Base-by-base conservation (phyloP, 1,140 invertebrate genomes). In the Dreissena rostriformis region DNA sequence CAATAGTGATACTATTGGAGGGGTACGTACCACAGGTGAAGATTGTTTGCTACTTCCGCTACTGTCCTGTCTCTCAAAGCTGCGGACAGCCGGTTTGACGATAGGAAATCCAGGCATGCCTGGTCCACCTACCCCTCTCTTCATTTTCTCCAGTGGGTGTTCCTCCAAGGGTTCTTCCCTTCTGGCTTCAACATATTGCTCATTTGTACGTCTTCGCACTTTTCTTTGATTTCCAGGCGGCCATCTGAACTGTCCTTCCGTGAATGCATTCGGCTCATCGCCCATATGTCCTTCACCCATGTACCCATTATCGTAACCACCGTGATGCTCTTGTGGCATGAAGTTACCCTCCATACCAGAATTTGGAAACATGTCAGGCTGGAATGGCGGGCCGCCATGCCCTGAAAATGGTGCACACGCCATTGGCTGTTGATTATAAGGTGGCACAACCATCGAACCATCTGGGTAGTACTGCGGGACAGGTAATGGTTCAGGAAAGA, bases 261-360 rank as follows among this genome's bases (percentile, higher is more conserved):
- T 39, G 39, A 39, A 39, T 39, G 39, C 39, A 39, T 39, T 39
- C 8, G 39, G 8, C 39, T 39, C 39, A 39, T 39, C 8, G 8
- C 39, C 39, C 39, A 5, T 39, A 39, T 39, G 39, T 49, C 57
- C 75, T 68, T 51, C 67, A 49, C 79, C 70, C 28, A 81, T 81
- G 2, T 72, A 55, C 14, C n/a, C 67, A 61, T 61, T 24, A 61
- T 61, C 57, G 12, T 61, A 24, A n/a, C 57, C 57, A 61, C 22
- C 39, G 7, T 53, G 57, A 61, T 81, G 72, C 55, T 55, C 70
- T 65, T 24, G 49, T 39, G 29, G 72, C 71, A 82, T 75, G 22
- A 67, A 63, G 24, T 82, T 73, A 28, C 63, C 24, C 53, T 82
- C 80, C 63, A 82, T 75, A 2, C 11, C 49, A 51, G 74, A 71